Evolutionary conservation across 1,140 invertebrate genomes (phyloP).

Genomic region (Aleiodes sp.): DNA sequence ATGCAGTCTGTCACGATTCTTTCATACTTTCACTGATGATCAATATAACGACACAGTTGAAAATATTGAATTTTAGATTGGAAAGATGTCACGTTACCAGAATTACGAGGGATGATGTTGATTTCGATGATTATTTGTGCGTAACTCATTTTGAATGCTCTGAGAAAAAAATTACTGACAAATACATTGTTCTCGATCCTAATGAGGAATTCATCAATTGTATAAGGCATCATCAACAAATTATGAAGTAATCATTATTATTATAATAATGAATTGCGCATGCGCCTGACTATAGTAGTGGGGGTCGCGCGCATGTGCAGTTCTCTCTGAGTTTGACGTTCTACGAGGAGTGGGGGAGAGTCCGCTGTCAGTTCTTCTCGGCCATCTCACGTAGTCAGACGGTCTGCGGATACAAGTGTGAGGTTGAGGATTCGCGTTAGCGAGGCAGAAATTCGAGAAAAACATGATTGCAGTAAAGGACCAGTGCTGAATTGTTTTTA

Average conservation of each 20-base stretch:
- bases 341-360: no score
- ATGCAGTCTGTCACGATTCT: neutral
- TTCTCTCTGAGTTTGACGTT: no score
- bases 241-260: neutral
- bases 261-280: no score
- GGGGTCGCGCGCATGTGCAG: no score
- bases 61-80: neutral
- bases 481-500: no score
- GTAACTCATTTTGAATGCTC: neutral
- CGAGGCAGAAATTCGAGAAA: no score
- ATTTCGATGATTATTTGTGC: neutral
- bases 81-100: neutral
- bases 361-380: no score
- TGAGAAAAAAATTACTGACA: neutral
- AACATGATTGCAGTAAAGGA: no score
- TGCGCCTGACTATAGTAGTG: no score
- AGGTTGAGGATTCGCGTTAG: no score
- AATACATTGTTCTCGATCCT: neutral
- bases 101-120: neutral
- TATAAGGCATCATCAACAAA: neutral
- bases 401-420: no score
- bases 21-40: neutral
- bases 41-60: neutral
- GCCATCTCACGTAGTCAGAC: no score
- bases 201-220: slow-evolving; percentile 1